These are phyloP conservation scores for Trichogramma dendrolimi DNA, from an alignment of 2,888 invertebrate species.

Conservation along the genomic window DNA sequence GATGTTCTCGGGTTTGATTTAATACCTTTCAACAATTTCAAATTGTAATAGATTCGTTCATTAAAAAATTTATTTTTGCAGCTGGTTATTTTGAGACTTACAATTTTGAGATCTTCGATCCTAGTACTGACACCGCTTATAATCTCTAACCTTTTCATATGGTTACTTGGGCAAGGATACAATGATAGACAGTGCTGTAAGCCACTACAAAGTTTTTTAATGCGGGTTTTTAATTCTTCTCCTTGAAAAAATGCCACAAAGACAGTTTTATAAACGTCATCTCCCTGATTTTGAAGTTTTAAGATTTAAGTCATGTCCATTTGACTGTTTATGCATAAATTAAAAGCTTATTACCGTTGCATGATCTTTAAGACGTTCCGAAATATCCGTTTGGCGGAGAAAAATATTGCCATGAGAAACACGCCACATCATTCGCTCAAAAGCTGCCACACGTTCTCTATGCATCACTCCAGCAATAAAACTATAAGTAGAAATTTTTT, in stretches of 20 bases:
- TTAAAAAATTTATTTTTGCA: not conserved
- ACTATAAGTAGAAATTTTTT: conserved; percentile 49
- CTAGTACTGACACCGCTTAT: conserved; percentile 88
- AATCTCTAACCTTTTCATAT: conserved; percentile 95
- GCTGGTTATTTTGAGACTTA: conserved; percentile 43
- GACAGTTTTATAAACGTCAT: conserved; percentile 93
- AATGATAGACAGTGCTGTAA: conserved; percentile 83
- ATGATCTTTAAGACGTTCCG: conserved; percentile 87
- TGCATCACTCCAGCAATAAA: conserved; percentile 95
- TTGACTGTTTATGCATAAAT: not conserved
- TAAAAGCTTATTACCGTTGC: conserved; percentile 64
- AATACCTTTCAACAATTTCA: conserved; percentile 59
- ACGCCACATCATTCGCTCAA: conserved; percentile 97
- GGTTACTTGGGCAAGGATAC: conserved; percentile 97
- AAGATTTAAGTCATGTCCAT: not conserved
- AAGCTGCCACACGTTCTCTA: conserved; percentile 89
- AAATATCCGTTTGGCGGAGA: conserved; percentile 91
- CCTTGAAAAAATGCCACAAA: conserved; percentile 98
- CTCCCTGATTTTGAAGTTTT: conserved; percentile 65
- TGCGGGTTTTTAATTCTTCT: conserved; percentile 92
- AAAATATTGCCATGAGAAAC: conserved; percentile 97
- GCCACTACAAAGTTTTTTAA: conserved; percentile 98
- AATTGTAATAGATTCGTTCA: not conserved
- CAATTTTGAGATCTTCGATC: conserved; percentile 94
- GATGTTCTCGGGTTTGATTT: conserved; percentile 83